Base-by-base conservation (phyloP, 2,797 vertebrate genomes). In the Xiphophorus birchmanni region DNA sequence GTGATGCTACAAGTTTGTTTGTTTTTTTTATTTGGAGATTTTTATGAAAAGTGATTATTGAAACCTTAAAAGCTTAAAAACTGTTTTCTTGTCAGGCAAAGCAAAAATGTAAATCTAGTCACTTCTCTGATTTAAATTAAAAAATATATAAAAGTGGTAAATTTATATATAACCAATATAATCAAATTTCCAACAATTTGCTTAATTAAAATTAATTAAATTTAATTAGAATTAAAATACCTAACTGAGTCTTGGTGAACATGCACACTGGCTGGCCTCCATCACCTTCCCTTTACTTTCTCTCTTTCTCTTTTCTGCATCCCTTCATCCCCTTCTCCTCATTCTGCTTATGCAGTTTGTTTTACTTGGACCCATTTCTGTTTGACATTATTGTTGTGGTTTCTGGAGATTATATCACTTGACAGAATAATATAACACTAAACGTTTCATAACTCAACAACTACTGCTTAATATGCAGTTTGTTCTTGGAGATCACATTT, bases 211-310 rank as follows among this genome's bases (percentile, higher is more conserved):
- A 32, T 32, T 32, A 32, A 32, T 32, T 2, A 2, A 32, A 32
- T 32, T 32, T 32, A 32, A 32, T 32, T 32, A 75, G 84, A 50
- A 40, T 37, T 2, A 54, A 79, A 69, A 82, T 9, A 17, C 0
- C 1, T 91, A 77, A 44, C 79, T 76, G 76, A 84, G 76, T 82
- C 74, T 60, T 45, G 79, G 77, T 88, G 86, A 88, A 92, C 86
- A 85, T 92, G 90, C 88, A 93, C 91, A 91, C 90, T 93, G 92
- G 87, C 92, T 91, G 86, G 88, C 88, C 90, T 85, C 92, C 94
- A 94, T 95, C 91, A 83, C 91, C 91, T 91, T 81, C 29, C 77
- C 73, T 86, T 84, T 56, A 37, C 80, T 80, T 76, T 76, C 85
- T 82, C 75, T 90, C 77, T 82, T 45, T 78, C 84, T 48, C 12